Conservation (phyloP, 2,797 vertebrate species). For the Microctenopoma steveboyesi region DNA sequence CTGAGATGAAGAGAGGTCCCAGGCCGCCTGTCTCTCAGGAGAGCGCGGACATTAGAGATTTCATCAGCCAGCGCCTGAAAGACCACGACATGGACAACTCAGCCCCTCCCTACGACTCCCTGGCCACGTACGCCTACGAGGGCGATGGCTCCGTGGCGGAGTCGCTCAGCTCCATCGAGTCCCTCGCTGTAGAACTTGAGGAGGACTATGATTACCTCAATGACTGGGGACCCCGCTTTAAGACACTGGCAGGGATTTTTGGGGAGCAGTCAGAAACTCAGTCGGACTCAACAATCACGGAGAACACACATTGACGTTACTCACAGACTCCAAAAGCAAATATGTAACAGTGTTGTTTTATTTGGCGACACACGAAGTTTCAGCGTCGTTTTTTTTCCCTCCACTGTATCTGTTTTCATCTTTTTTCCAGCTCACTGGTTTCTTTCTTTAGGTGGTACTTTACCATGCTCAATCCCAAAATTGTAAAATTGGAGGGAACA, state of each 20-base stretch:
- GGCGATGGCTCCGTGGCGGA: slow-evolving; percentile 93
- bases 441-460: slow-evolving; percentile 47
- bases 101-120: slow-evolving; percentile 95
- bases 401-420: slow-evolving; percentile 42
- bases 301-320: slow-evolving; percentile 77
- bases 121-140: slow-evolving; percentile 97
- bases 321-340: slow-evolving; percentile 57
- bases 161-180: slow-evolving; percentile 96
- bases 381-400: slow-evolving; percentile 36
- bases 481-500: slow-evolving; percentile 53
- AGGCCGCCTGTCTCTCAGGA: slow-evolving; percentile 84
- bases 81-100: slow-evolving; percentile 91
- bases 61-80: slow-evolving; percentile 91
- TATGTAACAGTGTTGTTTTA: slow-evolving; percentile 54
- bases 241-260: slow-evolving; percentile 95
- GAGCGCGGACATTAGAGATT: slow-evolving; percentile 92
- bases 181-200: slow-evolving; percentile 85
- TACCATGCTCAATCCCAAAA: slow-evolving; percentile 65
- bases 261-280: slow-evolving; percentile 87
- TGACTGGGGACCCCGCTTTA: slow-evolving; percentile 97
- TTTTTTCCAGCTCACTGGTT: slow-evolving; percentile 41
- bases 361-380: slow-evolving; percentile 40
- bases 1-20: slow-evolving; percentile 78
- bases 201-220: slow-evolving; percentile 95
- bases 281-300: slow-evolving; percentile 74